Conservation (phyloP, 2,113 vertebrate genomes). For the Leptocoma aspasia region DNA sequence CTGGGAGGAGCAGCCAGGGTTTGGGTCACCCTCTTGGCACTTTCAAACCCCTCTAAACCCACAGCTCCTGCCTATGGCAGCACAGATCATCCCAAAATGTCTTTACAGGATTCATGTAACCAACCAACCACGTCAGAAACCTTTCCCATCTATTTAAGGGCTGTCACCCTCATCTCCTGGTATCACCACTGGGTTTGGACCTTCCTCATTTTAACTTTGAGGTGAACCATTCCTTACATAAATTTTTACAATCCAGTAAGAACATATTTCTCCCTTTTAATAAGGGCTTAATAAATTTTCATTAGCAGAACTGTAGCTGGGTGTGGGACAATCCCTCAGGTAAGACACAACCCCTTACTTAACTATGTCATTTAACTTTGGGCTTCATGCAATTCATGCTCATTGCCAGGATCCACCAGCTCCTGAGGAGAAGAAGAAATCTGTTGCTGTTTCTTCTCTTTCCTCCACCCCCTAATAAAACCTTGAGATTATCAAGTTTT, state of each 20-base stretch:
- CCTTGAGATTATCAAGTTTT: background rate
- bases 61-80: background rate
- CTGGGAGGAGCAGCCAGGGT: background rate
- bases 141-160: background rate
- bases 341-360: background rate
- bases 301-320: background rate
- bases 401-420: background rate
- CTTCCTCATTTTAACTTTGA: background rate
- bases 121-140: rapidly evolving
- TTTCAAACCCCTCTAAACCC: background rate
- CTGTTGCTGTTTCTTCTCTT: background rate
- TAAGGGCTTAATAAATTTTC: too few species aligned
- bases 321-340: background rate
- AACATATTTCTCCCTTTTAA: background rate
- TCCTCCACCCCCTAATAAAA: background rate
- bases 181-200: background rate
- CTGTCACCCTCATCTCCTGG: background rate
- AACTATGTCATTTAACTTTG: background rate
- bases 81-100: background rate
- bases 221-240: background rate
- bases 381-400: background rate
- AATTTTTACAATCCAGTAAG: background rate
- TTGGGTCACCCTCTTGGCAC: background rate
- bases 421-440: background rate
- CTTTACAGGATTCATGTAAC: background rate